Conservation (phyloP, 2,113 vertebrate species). For the Scophthalmus maximus region DNA sequence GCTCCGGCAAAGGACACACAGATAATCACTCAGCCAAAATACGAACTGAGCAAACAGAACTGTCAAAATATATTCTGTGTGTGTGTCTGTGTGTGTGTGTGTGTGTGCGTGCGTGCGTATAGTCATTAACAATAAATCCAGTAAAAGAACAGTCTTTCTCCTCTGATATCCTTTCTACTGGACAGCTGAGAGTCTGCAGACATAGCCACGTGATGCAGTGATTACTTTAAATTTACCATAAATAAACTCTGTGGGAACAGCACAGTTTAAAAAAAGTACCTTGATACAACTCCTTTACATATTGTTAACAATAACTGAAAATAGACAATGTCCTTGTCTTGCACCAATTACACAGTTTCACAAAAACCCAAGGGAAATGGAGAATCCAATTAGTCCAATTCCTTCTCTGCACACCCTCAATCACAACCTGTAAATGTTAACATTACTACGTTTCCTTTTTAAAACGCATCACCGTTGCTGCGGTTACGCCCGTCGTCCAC, state of each 20-base stretch:
- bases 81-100: constrained; percentile 7
- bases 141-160: background rate
- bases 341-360: constrained; percentile 65
- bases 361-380: constrained; percentile 51
- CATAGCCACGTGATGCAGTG: constrained; percentile 8
- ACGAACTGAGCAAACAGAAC: constrained; percentile 37
- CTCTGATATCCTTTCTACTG: background rate
- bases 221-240: constrained; percentile 47
- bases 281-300: constrained; percentile 4
- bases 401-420: constrained; percentile 46
- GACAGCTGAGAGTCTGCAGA: constrained; percentile 14
- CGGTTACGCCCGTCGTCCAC: too few relatives aligned
- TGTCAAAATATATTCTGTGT: constrained; percentile 9
- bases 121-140: constrained; percentile 36
- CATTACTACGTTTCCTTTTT: too few relatives aligned
- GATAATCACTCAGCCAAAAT: constrained; percentile 63
- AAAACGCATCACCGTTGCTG: too few relatives aligned
- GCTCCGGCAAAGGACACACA: constrained; percentile 52
- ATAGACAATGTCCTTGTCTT: constrained; percentile 25
- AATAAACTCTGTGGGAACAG: constrained; percentile 44
- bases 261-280: background rate
- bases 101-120: constrained; percentile 9
- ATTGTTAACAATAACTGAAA: constrained; percentile 19
- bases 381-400: constrained; percentile 71
- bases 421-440: constrained; percentile 50